Conservation (phyloP, 2,113 vertebrate genomes). For the Malurus cyaneus region DNA sequence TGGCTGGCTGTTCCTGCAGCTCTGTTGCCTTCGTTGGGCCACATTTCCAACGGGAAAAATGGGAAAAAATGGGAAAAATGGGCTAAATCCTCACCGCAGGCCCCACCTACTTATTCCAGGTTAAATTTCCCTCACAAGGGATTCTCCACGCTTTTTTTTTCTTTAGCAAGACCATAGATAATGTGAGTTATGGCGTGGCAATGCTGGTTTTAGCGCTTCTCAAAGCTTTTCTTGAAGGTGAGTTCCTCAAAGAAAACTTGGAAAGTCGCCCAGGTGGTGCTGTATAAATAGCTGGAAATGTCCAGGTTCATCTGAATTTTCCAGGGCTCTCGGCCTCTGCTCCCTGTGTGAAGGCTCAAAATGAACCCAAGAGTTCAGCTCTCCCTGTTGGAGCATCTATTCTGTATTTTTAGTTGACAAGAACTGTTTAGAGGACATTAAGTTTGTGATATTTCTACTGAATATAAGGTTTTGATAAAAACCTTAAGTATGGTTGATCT, state of each 20-base stretch:
- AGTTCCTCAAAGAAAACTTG: background rate
- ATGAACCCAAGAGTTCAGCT: background rate
- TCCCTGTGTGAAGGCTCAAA: background rate
- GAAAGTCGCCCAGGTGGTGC: background rate
- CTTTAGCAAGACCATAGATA: background rate
- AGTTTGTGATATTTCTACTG: background rate
- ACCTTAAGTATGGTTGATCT: background rate
- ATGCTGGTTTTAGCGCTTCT: background rate
- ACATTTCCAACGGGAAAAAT: background rate
- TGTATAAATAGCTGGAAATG: background rate
- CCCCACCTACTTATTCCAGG: background rate
- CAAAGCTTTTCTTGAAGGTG: background rate
- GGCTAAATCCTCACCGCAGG: background rate
- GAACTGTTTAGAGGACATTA: background rate
- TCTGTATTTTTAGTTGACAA: background rate
- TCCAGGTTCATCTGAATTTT: background rate
- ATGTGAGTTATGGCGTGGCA: rapidly evolving
- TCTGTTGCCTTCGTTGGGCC: background rate
- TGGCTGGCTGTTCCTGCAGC: background rate
- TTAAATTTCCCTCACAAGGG: background rate
- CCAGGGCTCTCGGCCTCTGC: background rate
- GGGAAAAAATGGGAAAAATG: background rate
- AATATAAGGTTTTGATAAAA: background rate
- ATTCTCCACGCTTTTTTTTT: background rate
- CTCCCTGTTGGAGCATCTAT: background rate